Percentiles rank a stretch among this genome's conserved stretches.
These are phyloP conservation scores for Stegostoma tigrinum DNA, from an alignment of 2,113 vertebrate species.

Conservation along the genomic window DNA sequence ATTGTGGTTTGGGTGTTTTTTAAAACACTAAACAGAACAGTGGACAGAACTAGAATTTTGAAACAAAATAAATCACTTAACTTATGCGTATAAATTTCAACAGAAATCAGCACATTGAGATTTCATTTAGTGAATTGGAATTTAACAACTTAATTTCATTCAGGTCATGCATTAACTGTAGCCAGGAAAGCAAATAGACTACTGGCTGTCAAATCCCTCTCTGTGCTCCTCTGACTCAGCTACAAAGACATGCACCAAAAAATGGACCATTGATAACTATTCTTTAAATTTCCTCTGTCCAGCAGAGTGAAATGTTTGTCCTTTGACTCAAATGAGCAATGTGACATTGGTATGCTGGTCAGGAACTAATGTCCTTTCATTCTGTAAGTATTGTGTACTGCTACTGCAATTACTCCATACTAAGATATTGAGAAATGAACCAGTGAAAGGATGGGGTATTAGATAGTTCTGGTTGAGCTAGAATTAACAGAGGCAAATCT, in stretches of 20 bases:
- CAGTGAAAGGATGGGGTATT: neutral
- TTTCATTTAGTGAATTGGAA: no score
- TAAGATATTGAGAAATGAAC: neutral
- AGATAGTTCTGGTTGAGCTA: neutral
- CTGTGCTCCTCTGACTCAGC: no score
- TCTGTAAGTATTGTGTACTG: neutral
- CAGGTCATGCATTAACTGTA: no score
- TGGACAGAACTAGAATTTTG: neutral
- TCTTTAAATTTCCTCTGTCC: neutral
- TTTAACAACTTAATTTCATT: no score
- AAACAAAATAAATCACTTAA: no score
- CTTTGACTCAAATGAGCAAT: neutral
- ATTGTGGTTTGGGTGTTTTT: neutral
- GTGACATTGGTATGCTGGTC: neutral
- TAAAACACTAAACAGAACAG: neutral
- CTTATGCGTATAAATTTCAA: no score
- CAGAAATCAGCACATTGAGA: no score
- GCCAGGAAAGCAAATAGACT: no score
- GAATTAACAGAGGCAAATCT: neutral
- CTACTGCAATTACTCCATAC: neutral
- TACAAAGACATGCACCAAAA: no score
- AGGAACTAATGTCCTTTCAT: neutral
- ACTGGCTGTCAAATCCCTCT: no score
- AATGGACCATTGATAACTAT: neutral
- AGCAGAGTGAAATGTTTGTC: neutral